Evolutionary conservation across 2,113 vertebrate species (phyloP).

Genomic region (Syngnathus scovelli): DNA sequence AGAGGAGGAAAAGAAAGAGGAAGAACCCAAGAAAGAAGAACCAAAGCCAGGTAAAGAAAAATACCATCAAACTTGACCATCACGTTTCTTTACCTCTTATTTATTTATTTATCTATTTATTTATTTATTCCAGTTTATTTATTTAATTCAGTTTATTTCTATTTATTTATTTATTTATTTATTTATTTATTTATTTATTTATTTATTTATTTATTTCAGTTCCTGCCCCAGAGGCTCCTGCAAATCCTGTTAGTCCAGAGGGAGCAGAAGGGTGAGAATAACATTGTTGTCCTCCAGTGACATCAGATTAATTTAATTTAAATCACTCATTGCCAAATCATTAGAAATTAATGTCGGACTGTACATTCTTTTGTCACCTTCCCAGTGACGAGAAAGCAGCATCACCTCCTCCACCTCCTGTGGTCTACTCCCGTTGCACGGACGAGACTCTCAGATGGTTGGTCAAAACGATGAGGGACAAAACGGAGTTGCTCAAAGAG

Average conservation of each 20-base stretch:
- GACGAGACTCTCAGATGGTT: slow-evolving; percentile 69
- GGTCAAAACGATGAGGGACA: slow-evolving; percentile 64
- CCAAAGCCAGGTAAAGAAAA: slow-evolving; percentile 32
- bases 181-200: neutral
- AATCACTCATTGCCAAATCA: too few species aligned
- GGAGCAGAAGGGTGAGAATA: slow-evolving; percentile 47
- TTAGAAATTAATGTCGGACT: too few species aligned
- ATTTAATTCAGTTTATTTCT: neutral
- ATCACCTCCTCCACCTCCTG: slow-evolving; percentile 22
- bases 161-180: neutral
- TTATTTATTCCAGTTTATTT: neutral
- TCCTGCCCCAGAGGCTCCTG: neutral
- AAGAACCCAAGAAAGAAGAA: slow-evolving; percentile 40
- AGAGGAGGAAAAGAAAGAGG: slow-evolving; percentile 7
- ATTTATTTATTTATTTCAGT: neutral
- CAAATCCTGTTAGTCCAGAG: slow-evolving; percentile 29
- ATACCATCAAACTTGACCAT: neutral
- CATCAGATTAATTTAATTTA: too few species aligned
- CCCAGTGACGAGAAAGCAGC: slow-evolving; percentile 40
- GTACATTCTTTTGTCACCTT: neutral
- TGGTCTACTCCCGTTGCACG: slow-evolving; percentile 62
- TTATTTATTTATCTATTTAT: too few species aligned
- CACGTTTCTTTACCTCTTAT: too few species aligned
- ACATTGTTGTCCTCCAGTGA: neutral
- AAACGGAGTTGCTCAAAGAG: slow-evolving; percentile 65